These are phyloP conservation scores for Asbolus verrucosus DNA, from an alignment of 1,140 invertebrate genomes.

Conservation along the genomic window DNA sequence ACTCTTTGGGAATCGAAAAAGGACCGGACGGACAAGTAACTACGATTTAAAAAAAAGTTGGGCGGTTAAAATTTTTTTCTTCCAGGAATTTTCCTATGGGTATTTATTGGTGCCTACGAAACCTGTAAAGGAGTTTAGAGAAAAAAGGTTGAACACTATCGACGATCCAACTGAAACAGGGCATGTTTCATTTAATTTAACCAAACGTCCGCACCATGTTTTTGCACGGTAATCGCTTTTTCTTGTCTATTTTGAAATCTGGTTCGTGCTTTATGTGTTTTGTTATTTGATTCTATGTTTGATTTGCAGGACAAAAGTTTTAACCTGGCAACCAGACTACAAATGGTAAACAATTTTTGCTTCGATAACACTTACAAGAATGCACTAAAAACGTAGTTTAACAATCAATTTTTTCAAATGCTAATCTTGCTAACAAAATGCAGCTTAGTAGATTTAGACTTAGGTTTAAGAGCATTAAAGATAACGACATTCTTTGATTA, in stretches of 20 bases:
- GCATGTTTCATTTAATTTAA: constrained; percentile 44
- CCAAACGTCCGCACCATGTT: constrained; percentile 70
- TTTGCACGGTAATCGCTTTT: constrained; percentile 72
- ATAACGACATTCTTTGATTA: too few relatives aligned
- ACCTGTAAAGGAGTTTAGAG: constrained; percentile 67
- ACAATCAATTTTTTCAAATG: too few relatives aligned
- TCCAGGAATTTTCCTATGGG: constrained; percentile 85
- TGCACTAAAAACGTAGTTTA: constrained; percentile 41
- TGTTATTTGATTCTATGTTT: constrained; percentile 45
- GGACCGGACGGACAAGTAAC: constrained; percentile 84
- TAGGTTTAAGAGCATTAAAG: too few relatives aligned
- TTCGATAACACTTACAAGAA: constrained; percentile 21
- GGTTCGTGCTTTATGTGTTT: not conserved
- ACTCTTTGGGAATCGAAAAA: constrained; percentile 84
- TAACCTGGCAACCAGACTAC: constrained; percentile 84
- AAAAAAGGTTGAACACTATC: constrained; percentile 60
- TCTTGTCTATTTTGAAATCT: constrained; percentile 37
- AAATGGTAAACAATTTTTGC: constrained; percentile 74
- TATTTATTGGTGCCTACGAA: constrained; percentile 83
- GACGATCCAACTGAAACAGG: constrained; percentile 60
- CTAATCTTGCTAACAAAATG: constrained; percentile 11
- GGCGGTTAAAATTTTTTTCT: constrained; percentile 22
- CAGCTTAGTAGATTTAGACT: constrained; percentile 20
- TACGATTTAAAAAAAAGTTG: too few relatives aligned
- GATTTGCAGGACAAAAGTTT: constrained; percentile 84